Evolutionary conservation across 2,113 vertebrate species (phyloP), one percentile per base, ranked within the genome.

Genomic region (Petroica traversi): DNA sequence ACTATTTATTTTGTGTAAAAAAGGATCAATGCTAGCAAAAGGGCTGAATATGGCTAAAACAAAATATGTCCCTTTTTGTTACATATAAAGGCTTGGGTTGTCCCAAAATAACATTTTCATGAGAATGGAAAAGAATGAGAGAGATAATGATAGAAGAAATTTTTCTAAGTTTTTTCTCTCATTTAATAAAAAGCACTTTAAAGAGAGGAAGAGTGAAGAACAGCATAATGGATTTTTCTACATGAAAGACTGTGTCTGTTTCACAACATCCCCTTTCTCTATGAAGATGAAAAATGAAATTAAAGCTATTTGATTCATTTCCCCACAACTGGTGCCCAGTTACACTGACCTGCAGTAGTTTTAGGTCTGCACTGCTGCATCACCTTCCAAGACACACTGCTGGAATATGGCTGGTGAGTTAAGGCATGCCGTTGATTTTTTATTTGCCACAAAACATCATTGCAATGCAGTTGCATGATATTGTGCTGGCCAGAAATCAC

Each of bases 401-500:
- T 49, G 64, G 36, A 49, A 4, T 14, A 14, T 15, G n/a, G 59
- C 79, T 88, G 75, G 34, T 43, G 46, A 95, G 38, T 45, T 72
- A 87, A 81, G 5, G 36, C 28, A 51, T 8, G 6, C 33, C 20
- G 3, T 19, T 69, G 61, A n/a, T 36, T 46, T 74, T 62, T 57
- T 43, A 68, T 36, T 48, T 58, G 64, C 85, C 69, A 85, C 84
- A 89, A 95, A 95, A 79, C 69, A 84, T 45, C 74, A 66, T 68
- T 75, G 49, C 49, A 85, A 92, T 78, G 51, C 41, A 52, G 45
- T 64, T 73, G 85, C 20, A 52, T 61, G 36, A 72, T 91, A 74
- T 15, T 66, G 29, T 80, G 33, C 72, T 84, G 82, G 72, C 75
- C 85, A 96, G 91, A 96, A 95, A 93, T 91, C 89, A 92, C 91